A percentile compares a stretch with the other conserved stretches of the same genome.
These are phyloP conservation scores for Pogonomyrmex californicus DNA, from an alignment of 1,140 invertebrate species.

Conservation along the genomic window DNA sequence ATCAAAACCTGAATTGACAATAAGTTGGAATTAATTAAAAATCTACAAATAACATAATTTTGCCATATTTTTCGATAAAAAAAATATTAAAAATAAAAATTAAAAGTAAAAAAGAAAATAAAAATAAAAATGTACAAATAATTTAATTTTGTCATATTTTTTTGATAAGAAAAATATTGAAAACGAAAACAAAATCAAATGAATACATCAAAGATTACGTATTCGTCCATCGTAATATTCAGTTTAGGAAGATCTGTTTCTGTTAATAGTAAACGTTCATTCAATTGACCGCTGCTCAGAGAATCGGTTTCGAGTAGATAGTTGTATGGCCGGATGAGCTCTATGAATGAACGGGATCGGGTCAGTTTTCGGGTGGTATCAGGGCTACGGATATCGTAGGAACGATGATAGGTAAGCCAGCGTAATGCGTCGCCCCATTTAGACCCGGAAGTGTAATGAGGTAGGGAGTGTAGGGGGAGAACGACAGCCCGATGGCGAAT, in stretches of 20 bases:
- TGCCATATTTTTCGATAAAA: neutral
- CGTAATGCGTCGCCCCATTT: conserved; percentile 79
- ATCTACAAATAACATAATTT: neutral
- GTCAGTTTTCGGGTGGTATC: conserved; percentile 75
- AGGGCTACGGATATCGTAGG: conserved; percentile 64
- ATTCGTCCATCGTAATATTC: neutral
- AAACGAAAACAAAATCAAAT: neutral
- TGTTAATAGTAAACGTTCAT: conserved; percentile 60
- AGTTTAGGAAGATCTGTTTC: conserved; percentile 65
- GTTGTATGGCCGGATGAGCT: conserved; percentile 53
- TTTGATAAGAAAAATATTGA: neutral
- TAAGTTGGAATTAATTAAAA: neutral
- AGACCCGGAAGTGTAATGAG: conserved; percentile 80
- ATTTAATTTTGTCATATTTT: neutral
- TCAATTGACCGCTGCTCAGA: conserved; percentile 70
- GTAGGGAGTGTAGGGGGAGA: conserved; percentile 10
- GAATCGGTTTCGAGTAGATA: conserved; percentile 57
- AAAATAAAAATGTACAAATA: neutral
- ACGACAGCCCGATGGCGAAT: conserved; percentile 47
- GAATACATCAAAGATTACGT: too few relatives aligned
- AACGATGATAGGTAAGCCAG: conserved; percentile 77
- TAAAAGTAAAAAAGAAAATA: too few relatives aligned
- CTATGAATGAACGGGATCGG: conserved; percentile 42
- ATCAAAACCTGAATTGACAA: neutral
- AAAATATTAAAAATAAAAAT: neutral